These are phyloP conservation scores for Cyclophora albipunctata DNA, from an alignment of 2,888 invertebrate species.

Conservation along the genomic window DNA sequence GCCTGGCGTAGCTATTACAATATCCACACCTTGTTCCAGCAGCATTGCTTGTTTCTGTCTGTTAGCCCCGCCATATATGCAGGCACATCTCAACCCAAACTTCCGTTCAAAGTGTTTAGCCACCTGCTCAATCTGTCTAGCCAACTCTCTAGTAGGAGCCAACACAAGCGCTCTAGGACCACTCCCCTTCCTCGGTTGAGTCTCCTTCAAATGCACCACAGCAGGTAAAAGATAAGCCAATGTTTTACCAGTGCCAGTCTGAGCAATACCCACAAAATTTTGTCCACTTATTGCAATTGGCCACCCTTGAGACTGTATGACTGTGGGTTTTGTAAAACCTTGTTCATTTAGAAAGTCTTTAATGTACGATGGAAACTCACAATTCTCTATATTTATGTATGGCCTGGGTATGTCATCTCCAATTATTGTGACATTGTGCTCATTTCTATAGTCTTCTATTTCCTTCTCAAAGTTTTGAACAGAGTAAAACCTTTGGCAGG, in stretches of 20 bases:
- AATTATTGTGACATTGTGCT: conserved; percentile 83
- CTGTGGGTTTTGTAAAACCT: conserved; percentile 82
- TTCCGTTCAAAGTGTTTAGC: conserved; percentile 83
- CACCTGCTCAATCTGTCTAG: conserved; percentile 86
- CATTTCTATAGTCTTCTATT: conserved; percentile 77
- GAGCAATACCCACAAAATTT: conserved; percentile 90
- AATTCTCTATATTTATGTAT: conserved; percentile 83
- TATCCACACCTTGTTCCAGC: conserved; percentile 83
- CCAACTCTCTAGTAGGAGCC: conserved; percentile 85
- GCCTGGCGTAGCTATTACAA: conserved; percentile 92
- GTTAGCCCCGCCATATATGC: conserved; percentile 91
- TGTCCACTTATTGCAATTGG: conserved; percentile 86
- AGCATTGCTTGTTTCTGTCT: conserved; percentile 79
- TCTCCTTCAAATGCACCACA: conserved; percentile 88
- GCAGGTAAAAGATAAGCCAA: conserved; percentile 86
- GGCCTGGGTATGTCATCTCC: conserved; percentile 84
- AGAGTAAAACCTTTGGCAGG: conserved; percentile 37
- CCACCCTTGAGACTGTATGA: conserved; percentile 90
- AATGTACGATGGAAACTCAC: conserved; percentile 83
- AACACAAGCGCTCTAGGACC: conserved; percentile 88
- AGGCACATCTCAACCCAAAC: conserved; percentile 83
- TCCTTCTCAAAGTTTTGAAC: conserved; percentile 53
- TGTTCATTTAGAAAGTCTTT: conserved; percentile 77
- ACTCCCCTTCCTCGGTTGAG: conserved; percentile 80
- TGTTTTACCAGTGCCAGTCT: conserved; percentile 87